Evolutionary conservation across 2,797 vertebrate genomes (phyloP).

Genomic region (Salarias fasciatus): DNA sequence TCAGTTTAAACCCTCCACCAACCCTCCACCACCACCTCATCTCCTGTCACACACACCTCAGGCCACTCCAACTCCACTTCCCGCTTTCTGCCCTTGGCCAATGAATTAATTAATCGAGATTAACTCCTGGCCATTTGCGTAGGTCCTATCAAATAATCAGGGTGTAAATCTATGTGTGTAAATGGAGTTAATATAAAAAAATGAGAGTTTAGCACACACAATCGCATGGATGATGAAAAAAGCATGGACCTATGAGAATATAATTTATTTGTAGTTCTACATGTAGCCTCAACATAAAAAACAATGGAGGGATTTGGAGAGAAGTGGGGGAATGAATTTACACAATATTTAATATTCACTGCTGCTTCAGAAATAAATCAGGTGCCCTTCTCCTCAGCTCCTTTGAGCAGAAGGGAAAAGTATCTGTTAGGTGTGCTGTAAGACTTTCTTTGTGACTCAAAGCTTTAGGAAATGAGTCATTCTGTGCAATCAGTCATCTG

Average conservation of each 20-base stretch:
- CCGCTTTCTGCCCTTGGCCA: slow-evolving; percentile 46
- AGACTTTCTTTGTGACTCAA: slow-evolving; percentile 35
- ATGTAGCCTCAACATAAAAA: no score
- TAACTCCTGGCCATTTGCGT: slow-evolving; percentile 61
- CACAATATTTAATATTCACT: no score
- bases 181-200: no score
- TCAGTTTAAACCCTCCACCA: slow-evolving; percentile 64
- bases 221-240: background rate
- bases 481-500: slow-evolving; percentile 35
- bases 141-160: slow-evolving; percentile 59
- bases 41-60: slow-evolving; percentile 19
- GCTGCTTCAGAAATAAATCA: slow-evolving; percentile 2
- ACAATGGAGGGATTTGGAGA: no score
- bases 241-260: no score
- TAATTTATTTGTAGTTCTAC: no score
- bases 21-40: slow-evolving; percentile 32
- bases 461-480: slow-evolving; percentile 52
- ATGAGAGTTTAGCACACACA: slow-evolving; percentile 4
- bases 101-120: slow-evolving; percentile 74
- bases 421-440: slow-evolving; percentile 30
- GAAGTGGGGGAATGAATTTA: no score
- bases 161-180: slow-evolving; percentile 45
- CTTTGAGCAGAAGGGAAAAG: slow-evolving; percentile 38
- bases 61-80: slow-evolving; percentile 36
- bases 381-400: slow-evolving; percentile 10